Base-by-base conservation (phyloP, 2,113 vertebrate genomes). In the Balaenoptera acutorostrata region DNA sequence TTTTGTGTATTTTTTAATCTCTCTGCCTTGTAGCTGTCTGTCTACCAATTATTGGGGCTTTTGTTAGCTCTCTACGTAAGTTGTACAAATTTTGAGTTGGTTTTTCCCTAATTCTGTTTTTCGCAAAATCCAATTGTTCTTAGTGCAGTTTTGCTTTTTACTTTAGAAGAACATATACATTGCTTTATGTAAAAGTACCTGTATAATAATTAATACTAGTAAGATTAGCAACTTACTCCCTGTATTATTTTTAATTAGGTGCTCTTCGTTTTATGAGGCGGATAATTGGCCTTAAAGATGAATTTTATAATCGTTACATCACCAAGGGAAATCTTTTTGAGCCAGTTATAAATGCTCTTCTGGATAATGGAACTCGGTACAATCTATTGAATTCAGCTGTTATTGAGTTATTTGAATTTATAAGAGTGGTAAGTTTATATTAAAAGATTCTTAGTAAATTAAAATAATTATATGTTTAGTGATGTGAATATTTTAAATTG, bases 221-320 rank as follows among this genome's bases (percentile, higher is more conserved):
- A 72, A 82, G 25, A 82, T 89, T 17, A 71, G 88, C 71, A 49
- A 25, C 11, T 89, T 88, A 52, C 64, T 93, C 33, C 18, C 23
- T 80, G 5, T 44, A 36, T 88, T 97, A 21, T 97, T 81, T 96
- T 97, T 94, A 93, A 27, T 23, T 94, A 99, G 99, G 99, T 99
- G 99, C 99, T 86, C 99, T 99, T 98, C 99, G 99, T 95, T 99
- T 99, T 97, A 99, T 99, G 99, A 99, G 99, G 97, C 99, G 99
- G 92, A 99, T 99, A 98, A 99, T 99, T 55, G 99, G 99, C 52
- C 99, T 99, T 92, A 99, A 99, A 97, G 99, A 99, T 95, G 99
- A 99, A 96, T 99, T 99, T 98, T 99, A 99, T 97, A 99, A 99
- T 98, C 99, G 99, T 93, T 99, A 99, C 96, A 99, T 99, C 98